Conservation (phyloP, 2,113 vertebrate genomes). For the Oceanites oceanicus region DNA sequence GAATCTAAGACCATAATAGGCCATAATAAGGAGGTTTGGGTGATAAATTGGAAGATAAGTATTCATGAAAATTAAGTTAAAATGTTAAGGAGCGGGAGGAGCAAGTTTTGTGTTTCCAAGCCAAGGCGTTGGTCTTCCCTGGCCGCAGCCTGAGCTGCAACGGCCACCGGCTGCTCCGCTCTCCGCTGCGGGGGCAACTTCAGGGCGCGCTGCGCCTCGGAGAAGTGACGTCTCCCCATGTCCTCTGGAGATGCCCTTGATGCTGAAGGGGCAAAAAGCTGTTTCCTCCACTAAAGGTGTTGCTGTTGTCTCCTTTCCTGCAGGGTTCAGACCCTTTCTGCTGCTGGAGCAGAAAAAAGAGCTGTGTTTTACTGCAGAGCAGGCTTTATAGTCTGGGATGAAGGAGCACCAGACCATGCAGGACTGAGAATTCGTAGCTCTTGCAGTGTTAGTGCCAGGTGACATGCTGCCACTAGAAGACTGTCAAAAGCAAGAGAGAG, state of each 20-base stretch:
- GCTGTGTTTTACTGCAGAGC: no score
- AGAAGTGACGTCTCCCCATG: rapidly evolving
- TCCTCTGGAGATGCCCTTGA: not conserved
- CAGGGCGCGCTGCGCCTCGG: rapidly evolving
- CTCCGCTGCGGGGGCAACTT: rapidly evolving
- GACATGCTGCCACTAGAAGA: not conserved
- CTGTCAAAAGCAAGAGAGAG: not conserved
- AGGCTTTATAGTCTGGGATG: no score
- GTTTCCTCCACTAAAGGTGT: not conserved
- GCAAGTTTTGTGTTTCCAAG: not conserved
- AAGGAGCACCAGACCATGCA: not conserved
- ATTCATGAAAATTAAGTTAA: not conserved
- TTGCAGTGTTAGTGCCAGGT: not conserved
- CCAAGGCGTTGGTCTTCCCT: rapidly evolving
- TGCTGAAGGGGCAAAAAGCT: not conserved
- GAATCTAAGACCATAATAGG: not conserved
- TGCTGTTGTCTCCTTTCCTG: rapidly evolving
- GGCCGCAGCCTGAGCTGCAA: rapidly evolving
- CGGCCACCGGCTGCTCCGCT: not conserved
- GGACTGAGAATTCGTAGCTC: not conserved
- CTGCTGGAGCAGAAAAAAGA: not conserved
- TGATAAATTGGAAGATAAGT: not conserved
- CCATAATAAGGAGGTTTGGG: not conserved
- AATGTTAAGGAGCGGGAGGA: not conserved
- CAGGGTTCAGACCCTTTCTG: not conserved